phyloP scores from a whole-genome alignment of 2,113 vertebrate species.

The Coturnix japonica region DNA sequence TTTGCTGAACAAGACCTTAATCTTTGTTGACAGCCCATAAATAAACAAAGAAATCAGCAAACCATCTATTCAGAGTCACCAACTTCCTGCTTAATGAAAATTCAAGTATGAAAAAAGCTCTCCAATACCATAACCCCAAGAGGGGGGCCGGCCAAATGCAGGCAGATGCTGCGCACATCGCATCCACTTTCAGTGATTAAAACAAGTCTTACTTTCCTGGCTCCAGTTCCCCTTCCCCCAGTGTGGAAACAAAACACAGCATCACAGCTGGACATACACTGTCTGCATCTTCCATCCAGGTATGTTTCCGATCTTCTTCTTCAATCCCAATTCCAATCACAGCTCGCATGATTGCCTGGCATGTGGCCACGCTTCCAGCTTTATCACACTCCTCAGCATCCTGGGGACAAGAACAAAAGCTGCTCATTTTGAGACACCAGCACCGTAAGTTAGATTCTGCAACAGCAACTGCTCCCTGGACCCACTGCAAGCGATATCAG shows the following conservation, averaged over 20 bases:
- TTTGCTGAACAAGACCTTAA: background rate
- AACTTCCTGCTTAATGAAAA: background rate
- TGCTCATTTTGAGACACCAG: background rate
- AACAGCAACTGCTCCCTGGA: background rate
- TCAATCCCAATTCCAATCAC: constrained; percentile 98
- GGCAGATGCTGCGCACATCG: background rate
- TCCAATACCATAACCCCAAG: background rate
- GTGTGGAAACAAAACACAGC: background rate
- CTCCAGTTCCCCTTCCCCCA: background rate
- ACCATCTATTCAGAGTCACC: background rate
- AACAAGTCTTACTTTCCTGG: background rate
- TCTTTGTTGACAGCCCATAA: background rate
- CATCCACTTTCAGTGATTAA: background rate
- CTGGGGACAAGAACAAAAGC: constrained; percentile 67
- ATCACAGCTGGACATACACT: constrained; percentile 80
- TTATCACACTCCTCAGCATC: constrained; percentile 98
- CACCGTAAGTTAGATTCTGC: background rate
- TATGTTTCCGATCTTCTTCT: constrained; percentile 97
- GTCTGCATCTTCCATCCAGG: constrained; percentile 99
- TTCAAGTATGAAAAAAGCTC: background rate
- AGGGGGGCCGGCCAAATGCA: background rate
- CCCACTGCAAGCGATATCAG: background rate
- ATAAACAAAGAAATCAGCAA: background rate
- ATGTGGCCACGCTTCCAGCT: constrained; percentile 95
- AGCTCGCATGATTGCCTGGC: constrained; percentile 93